Base-by-base conservation (phyloP, 2,797 vertebrate species). In the Micropoecilia bifurca region DNA sequence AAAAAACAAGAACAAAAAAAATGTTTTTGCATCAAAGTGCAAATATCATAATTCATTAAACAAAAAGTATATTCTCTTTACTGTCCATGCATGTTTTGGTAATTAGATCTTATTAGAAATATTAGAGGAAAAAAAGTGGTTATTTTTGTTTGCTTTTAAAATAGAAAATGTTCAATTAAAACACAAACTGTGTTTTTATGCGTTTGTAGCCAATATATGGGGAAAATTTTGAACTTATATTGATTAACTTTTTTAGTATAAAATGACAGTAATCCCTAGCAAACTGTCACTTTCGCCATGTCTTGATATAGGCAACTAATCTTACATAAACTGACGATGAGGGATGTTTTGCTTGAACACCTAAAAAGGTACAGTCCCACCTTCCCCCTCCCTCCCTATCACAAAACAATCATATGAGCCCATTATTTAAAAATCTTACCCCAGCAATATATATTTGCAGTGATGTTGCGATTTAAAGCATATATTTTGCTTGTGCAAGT, bases 21-120 rank as follows among this genome's bases (percentile, higher is more conserved):
- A 77, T 83, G 45, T 80, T 90, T 88, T 87, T 92, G 77, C 83
- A 85, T 91, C 84, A 89, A 93, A 91, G 85, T 93, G 85, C 83
- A 85, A 75, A 82, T 77, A 83, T 41, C 83, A 87, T 71, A 82
- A 84, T 33, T 33, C 41, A 46, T 39, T 71, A 86, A 88, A 79
- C 81, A 83, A 86, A 81, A 73, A 71, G 75, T 80, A 74, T n/a
- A 28, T 71, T 25, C 22, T 28, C 25, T 30, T 25, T 46, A 18
- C 4, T 16, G 14, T 71, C 68, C 14, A 18, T 18, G 41, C 43
- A 71, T 46, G 68, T 71, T 71, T 46, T 71, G 68, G 68, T 28
- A 71, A 71, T 28, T 71, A 14, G 41, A 71, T 46, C 25, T 61
- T 33, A 71, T 28, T 13, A 18, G 68, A 71, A 71, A 28, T 71